phyloP scores from a whole-genome alignment of 1,140 invertebrate genomes.

The Drosophila kurseongensis region DNA sequence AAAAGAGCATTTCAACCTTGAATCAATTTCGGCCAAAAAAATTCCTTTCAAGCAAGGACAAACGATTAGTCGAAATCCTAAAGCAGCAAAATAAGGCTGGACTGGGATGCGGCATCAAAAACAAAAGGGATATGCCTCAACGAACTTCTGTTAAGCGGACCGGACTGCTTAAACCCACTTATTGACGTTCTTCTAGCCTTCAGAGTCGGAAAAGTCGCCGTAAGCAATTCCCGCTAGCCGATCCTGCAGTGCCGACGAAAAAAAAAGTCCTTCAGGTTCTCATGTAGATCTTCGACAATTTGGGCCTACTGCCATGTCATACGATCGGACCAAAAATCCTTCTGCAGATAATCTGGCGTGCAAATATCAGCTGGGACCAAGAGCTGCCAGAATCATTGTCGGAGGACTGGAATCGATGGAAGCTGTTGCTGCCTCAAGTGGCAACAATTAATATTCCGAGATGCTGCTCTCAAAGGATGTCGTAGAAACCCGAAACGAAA shows the following conservation, averaged over 20 bases:
- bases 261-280: not conserved
- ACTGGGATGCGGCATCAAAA: conserved; percentile 5
- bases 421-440: not conserved
- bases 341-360: not conserved
- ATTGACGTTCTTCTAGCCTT: not conserved
- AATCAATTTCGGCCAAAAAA: not conserved
- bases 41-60: not conserved
- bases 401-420: not conserved
- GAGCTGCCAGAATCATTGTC: not conserved
- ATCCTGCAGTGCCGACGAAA: not conserved
- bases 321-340: not conserved
- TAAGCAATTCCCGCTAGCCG: not conserved
- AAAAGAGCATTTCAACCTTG: conserved; percentile 1
- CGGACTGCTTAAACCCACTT: not conserved
- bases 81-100: not conserved
- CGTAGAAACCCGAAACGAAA: not conserved
- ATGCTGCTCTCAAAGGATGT: conserved; percentile 1
- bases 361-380: conserved; percentile 1
- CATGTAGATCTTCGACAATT: not conserved
- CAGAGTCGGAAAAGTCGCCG: not conserved
- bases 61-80: conserved; percentile 1
- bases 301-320: not conserved
- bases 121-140: conserved; percentile 1
- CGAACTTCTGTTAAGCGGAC: not conserved
- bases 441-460: not conserved